phyloP scores from a whole-genome alignment of 2,113 vertebrate genomes.

The Podarcis raffonei region DNA sequence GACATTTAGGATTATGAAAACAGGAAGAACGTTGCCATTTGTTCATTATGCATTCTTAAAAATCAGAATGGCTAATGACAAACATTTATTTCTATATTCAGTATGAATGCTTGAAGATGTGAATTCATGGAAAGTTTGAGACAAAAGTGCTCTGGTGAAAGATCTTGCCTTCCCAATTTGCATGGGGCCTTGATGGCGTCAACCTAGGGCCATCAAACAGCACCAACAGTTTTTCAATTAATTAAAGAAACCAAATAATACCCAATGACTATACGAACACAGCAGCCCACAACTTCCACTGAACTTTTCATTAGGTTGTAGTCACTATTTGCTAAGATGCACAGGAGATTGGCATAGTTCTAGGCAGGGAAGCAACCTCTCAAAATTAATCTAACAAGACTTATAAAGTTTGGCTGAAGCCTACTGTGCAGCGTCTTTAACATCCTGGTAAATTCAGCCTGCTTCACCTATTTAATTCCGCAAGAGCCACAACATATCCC shows the following conservation, averaged over 20 bases:
- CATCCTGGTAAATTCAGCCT: neutral
- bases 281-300: neutral
- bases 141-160: neutral
- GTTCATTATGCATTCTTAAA: neutral
- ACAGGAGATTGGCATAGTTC: neutral
- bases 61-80: neutral
- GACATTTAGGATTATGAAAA: conserved; percentile 24
- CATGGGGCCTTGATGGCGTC: neutral
- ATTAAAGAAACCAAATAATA: neutral
- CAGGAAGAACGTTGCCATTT: neutral
- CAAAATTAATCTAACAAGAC: neutral
- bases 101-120: neutral
- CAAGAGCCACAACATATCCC: neutral
- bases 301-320: neutral
- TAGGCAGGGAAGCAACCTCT: neutral
- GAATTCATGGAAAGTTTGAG: neutral
- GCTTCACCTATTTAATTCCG: neutral
- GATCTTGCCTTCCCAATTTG: neutral
- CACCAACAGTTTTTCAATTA: neutral
- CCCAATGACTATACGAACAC: neutral
- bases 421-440: neutral
- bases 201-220: neutral
- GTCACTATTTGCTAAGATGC: neutral
- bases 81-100: neutral
- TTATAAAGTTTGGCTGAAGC: neutral